Base-by-base conservation (phyloP, 2,113 vertebrate species). In the Phaethon lepturus region DNA sequence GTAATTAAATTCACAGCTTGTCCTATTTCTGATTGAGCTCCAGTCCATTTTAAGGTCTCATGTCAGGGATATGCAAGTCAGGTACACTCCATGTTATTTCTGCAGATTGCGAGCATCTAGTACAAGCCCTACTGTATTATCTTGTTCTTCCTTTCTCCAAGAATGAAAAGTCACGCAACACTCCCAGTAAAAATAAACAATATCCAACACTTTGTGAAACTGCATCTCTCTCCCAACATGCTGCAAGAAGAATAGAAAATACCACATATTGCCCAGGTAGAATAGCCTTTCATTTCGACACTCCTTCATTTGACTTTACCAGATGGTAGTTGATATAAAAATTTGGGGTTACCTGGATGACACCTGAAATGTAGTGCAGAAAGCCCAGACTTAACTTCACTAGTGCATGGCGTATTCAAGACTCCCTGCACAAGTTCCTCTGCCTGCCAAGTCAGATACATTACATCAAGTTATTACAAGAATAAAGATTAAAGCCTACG, bases 61-160 rank as follows among this genome's bases (percentile, higher is more conserved):
- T 6, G 22, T 52, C 85, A 75, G 64, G 0, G 1, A 67, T 14
- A 69, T 0, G 1, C 7, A 13, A 28, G 4, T 80, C 40, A 40
- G n/a, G 11, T 55, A 35, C 22, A 31, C 18, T 11, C 20, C 50
- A 7, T 8, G 28, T 38, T 63, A 74, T 31, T 79, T 44, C 50
- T 50, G 11, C 66, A 66, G 19, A n/a, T 3, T 23, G 17, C 1
- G 3, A 88, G 63, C n/a, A 44, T 87, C 44, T n/a, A 17, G 29
- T 23, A 63, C 19, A 79, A 13, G 17, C 31, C 56, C 31, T 38
- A 28, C 2, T 50, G 14, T 38, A 38, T 75, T 64, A 42, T 17
- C 63, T 75, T 74, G 23, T 38, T 80, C 50, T 66, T 50, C 10
- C 29, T 55, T 60, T 75, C 47, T 55, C 26, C 13, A 5, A n/a